These are phyloP conservation scores for Ibycter americanus DNA, from an alignment of 2,797 vertebrate species.

Conservation along the genomic window DNA sequence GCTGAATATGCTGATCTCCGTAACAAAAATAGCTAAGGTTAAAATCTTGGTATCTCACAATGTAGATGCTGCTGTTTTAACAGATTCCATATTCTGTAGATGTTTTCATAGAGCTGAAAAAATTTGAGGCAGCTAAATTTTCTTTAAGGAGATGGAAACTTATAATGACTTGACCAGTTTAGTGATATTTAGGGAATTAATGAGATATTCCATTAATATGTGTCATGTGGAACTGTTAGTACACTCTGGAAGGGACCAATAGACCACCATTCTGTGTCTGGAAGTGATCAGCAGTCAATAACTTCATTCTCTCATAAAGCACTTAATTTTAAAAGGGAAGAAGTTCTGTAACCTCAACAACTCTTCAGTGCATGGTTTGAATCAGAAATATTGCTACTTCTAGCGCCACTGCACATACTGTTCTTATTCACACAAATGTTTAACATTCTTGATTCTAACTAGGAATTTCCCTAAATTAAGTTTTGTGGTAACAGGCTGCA, in stretches of 20 bases:
- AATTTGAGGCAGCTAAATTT: neutral
- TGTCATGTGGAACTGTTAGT: neutral
- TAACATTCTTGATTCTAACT: slow-evolving; percentile 49
- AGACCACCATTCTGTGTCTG: neutral
- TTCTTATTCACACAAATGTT: slow-evolving; percentile 52
- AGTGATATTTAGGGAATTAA: slow-evolving; percentile 46
- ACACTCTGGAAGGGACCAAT: neutral
- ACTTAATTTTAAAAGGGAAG: slow-evolving; percentile 30
- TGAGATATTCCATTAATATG: slow-evolving; percentile 29
- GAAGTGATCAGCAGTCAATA: slow-evolving; percentile 50
- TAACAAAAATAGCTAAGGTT: neutral
- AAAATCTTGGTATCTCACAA: neutral
- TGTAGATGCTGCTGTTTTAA: neutral
- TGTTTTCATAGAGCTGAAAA: slow-evolving; percentile 24
- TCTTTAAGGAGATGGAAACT: slow-evolving; percentile 21
- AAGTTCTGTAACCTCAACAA: slow-evolving; percentile 47
- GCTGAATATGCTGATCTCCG: neutral
- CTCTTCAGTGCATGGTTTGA: slow-evolving; percentile 37
- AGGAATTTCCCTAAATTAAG: slow-evolving; percentile 46
- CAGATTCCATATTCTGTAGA: neutral
- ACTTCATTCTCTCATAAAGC: slow-evolving; percentile 25
- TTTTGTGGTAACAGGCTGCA: slow-evolving; percentile 25
- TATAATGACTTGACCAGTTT: neutral
- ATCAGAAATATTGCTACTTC: slow-evolving; percentile 48
- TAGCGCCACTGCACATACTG: slow-evolving; percentile 40